Evolutionary conservation across 92 coral and sea anemone species (phyloP).

Genomic region (Umimayanthus kanabou): DNA sequence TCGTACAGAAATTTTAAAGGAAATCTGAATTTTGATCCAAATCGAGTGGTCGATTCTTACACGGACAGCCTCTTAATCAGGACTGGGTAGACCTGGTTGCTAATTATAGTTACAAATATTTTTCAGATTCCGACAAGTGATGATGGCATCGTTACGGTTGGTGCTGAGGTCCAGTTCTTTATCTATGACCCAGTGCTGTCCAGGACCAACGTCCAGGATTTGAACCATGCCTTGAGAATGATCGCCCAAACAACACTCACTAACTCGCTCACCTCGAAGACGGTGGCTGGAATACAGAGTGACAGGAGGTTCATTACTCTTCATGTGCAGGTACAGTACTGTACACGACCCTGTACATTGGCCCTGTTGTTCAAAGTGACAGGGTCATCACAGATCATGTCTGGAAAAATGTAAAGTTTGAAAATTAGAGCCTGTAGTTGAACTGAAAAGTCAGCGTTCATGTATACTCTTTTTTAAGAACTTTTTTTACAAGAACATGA

Average conservation of each 20-base stretch:
- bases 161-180: slow-evolving; percentile 91
- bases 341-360: too few relatives aligned
- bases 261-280: slow-evolving; percentile 73
- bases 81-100: too few relatives aligned
- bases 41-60: too few relatives aligned
- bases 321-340: slow-evolving; percentile 68
- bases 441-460: too few relatives aligned
- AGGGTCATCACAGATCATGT: background rate
- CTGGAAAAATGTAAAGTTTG: too few relatives aligned
- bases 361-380: too few relatives aligned
- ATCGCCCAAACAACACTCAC: slow-evolving; percentile 90
- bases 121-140: slow-evolving; percentile 81
- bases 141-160: slow-evolving; percentile 83
- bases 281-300: slow-evolving; percentile 70
- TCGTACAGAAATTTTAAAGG: too few relatives aligned
- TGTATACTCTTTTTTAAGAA: too few relatives aligned
- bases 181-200: slow-evolving; percentile 83
- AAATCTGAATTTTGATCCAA: too few relatives aligned
- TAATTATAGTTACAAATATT: background rate
- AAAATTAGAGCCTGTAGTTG: too few relatives aligned
- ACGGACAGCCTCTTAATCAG: too few relatives aligned
- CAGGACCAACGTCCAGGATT: slow-evolving; percentile 81
- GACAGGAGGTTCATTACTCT: slow-evolving; percentile 81
- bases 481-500: too few relatives aligned
- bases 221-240: slow-evolving; percentile 88